phyloP scores from a whole-genome alignment of 1,140 invertebrate species.

The Mya arenaria region DNA sequence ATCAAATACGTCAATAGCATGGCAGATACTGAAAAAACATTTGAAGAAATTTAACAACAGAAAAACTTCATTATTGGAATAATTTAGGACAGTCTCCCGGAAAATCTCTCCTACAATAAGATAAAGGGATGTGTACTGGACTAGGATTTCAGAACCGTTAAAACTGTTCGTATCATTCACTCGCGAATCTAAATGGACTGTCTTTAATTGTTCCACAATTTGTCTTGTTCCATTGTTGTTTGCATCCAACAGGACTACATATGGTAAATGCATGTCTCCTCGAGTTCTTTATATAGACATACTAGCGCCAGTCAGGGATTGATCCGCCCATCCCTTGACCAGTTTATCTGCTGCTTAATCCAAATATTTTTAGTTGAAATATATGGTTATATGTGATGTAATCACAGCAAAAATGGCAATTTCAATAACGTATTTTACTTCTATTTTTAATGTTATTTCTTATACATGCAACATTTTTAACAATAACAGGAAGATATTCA shows the following conservation, averaged over 20 bases:
- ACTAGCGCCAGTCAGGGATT: too few relatives aligned
- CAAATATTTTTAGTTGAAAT: too few relatives aligned
- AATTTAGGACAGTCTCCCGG: not conserved
- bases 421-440: too few relatives aligned
- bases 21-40: not conserved
- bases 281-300: conserved; percentile 8
- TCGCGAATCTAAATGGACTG: conserved; percentile 2
- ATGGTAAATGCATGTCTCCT: conserved; percentile 17
- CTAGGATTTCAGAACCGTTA: not conserved
- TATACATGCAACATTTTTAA: too few relatives aligned
- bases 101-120: conserved; percentile 18
- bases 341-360: too few relatives aligned
- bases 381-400: too few relatives aligned
- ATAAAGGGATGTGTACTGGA: conserved; percentile 35
- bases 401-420: too few relatives aligned
- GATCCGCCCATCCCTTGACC: too few relatives aligned
- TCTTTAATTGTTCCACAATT: conserved; percentile 1
- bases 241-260: too few relatives aligned
- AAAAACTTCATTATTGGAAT: not conserved
- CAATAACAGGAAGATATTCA: too few relatives aligned
- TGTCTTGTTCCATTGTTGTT: conserved; percentile 12
- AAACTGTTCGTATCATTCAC: conserved; percentile 12
- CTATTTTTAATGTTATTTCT: too few relatives aligned
- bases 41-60: too few relatives aligned
- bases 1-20: not conserved